Evolutionary conservation across 2,888 invertebrate species (phyloP).

Genomic region (Drosophila eohydei): DNA sequence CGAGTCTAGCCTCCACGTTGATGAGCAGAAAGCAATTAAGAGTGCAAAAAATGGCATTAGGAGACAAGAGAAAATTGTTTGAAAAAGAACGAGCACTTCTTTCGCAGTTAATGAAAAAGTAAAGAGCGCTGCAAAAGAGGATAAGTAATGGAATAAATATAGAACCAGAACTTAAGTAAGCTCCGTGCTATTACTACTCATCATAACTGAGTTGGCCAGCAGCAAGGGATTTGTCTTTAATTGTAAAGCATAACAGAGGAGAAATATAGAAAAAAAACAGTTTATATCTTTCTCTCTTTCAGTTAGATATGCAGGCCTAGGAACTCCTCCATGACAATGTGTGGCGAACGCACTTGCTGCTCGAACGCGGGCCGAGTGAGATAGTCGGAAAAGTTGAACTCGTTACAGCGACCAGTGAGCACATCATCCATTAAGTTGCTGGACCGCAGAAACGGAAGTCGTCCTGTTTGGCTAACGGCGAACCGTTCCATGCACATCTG

Average conservation of each 20-base stretch:
- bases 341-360: conserved; percentile 92
- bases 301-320: conserved; percentile 34
- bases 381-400: conserved; percentile 92
- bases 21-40: conserved; percentile 46
- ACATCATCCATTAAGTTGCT: conserved; percentile 89
- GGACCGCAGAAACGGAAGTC: conserved; percentile 87
- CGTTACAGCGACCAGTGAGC: conserved; percentile 90
- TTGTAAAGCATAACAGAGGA: not conserved
- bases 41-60: conserved; percentile 15
- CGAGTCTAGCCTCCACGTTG: not conserved
- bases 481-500: conserved; percentile 94
- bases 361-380: conserved; percentile 89
- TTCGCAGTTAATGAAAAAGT: not conserved
- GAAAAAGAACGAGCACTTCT: not conserved
- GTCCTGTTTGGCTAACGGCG: conserved; percentile 89
- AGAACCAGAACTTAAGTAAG: not conserved
- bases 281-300: not conserved
- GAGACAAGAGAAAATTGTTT: not conserved
- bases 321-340: conserved; percentile 91
- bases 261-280: not conserved
- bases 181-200: not conserved
- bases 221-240: conserved; percentile 12
- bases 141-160: not conserved
- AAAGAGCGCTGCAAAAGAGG: not conserved
- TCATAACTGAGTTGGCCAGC: not conserved